Percentiles rank a stretch among this genome's conserved stretches.
phyloP scores from a whole-genome alignment of 2,888 invertebrate genomes.

The Stenolophus ochropezus region DNA sequence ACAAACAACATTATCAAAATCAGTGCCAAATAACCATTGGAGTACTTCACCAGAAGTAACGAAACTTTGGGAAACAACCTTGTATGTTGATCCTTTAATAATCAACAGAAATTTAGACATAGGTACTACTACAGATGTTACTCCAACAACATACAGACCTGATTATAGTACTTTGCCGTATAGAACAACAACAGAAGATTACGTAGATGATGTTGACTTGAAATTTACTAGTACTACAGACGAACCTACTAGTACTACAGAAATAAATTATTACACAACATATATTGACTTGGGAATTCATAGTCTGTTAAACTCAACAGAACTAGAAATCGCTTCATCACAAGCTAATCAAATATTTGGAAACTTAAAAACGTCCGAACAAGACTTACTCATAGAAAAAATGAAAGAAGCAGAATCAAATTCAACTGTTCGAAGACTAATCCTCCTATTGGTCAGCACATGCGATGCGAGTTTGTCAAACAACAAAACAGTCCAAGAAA shows the following conservation, averaged over 20 bases:
- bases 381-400: constrained; percentile 83
- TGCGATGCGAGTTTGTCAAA: constrained; percentile 83
- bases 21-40: constrained; percentile 69
- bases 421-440: constrained; percentile 83
- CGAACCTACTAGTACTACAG: constrained; percentile 63
- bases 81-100: constrained; percentile 82
- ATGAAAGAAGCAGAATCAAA: constrained; percentile 89
- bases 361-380: constrained; percentile 84
- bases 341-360: constrained; percentile 86
- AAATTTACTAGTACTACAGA: constrained; percentile 63
- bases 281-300: constrained; percentile 51
- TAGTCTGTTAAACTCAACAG: constrained; percentile 73
- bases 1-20: constrained; percentile 53
- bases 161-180: constrained; percentile 62
- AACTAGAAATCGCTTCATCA: constrained; percentile 80
- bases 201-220: constrained; percentile 54
- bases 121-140: constrained; percentile 66
- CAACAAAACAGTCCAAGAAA: constrained; percentile 78
- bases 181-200: constrained; percentile 61
- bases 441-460: constrained; percentile 85
- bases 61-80: constrained; percentile 81
- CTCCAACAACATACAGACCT: constrained; percentile 62
- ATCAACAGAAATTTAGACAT: constrained; percentile 78
- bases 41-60: constrained; percentile 72
- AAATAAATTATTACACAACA: constrained; percentile 30